A percentile compares a stretch with the other conserved stretches of the same genome.
Evolutionary conservation across 2,888 invertebrate species (phyloP).

Genomic region (Itoplectis maculator): DNA sequence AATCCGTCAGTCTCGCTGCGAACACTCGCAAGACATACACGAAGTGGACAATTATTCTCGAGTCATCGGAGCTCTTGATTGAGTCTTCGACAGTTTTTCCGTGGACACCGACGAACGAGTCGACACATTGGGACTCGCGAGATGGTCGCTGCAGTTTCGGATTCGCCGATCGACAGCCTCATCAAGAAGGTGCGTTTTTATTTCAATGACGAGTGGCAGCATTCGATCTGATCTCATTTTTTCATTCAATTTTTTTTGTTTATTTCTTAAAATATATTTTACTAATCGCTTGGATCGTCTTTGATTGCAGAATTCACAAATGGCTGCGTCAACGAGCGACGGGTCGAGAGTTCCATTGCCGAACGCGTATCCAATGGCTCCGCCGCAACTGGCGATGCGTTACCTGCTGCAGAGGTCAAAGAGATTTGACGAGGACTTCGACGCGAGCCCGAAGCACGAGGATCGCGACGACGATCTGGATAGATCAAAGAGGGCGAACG

Average conservation of each 20-base stretch:
- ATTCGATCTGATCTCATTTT: constrained; percentile 1
- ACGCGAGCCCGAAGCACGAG: constrained; percentile 21
- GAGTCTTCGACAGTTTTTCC: background rate
- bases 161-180: constrained; percentile 49
- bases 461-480: constrained; percentile 19
- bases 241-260: too few relatives aligned
- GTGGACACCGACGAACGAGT: background rate
- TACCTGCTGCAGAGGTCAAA: constrained; percentile 49
- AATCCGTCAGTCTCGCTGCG: background rate
- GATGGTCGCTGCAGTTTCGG: constrained; percentile 36
- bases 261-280: too few relatives aligned
- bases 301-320: constrained; percentile 39
- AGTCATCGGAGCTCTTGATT: background rate
- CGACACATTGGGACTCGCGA: background rate
- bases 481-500: constrained; percentile 9
- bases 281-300: constrained; percentile 3
- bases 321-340: background rate
- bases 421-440: constrained; percentile 46
- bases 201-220: background rate
- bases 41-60: background rate
- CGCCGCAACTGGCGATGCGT: constrained; percentile 1
- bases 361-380: background rate
- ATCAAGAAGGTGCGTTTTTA: constrained; percentile 36
- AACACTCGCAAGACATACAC: background rate
- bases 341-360: background rate